Conservation (phyloP, 2,113 vertebrate genomes). For the Nycticebus coucang region DNA sequence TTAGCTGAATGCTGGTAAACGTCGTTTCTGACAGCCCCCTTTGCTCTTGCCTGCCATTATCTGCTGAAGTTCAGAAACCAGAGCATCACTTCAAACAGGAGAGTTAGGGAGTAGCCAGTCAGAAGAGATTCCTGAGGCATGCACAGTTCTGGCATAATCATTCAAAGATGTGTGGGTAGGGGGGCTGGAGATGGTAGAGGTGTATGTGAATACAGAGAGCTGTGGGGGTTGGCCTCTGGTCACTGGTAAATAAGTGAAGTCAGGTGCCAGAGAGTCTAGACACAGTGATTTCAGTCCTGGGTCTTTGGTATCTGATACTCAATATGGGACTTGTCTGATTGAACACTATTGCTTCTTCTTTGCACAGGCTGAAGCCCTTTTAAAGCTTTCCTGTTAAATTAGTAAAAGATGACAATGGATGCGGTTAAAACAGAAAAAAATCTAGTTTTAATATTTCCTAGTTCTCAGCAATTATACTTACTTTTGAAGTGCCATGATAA, state of each 20-base stretch:
- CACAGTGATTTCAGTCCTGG: slow-evolving; percentile 95
- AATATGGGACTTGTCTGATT: slow-evolving; percentile 93
- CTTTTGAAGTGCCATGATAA: slow-evolving; percentile 87
- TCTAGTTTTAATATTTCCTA: slow-evolving; percentile 90
- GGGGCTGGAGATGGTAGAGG: slow-evolving; percentile 80
- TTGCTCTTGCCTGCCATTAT: slow-evolving; percentile 89
- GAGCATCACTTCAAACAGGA: slow-evolving; percentile 90
- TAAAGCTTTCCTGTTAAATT: slow-evolving; percentile 94
- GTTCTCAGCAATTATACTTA: slow-evolving; percentile 85
- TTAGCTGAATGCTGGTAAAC: slow-evolving; percentile 87
- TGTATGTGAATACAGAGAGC: slow-evolving; percentile 83
- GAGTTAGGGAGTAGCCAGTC: slow-evolving; percentile 86
- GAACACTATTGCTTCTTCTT: slow-evolving; percentile 91
- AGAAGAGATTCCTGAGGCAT: slow-evolving; percentile 88
- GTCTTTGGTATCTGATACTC: slow-evolving; percentile 98
- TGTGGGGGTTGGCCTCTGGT: slow-evolving; percentile 92
- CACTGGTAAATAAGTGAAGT: slow-evolving; percentile 97
- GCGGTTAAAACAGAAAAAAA: slow-evolving; percentile 88
- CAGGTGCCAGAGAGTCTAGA: slow-evolving; percentile 99
- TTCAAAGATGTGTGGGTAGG: slow-evolving; percentile 90
- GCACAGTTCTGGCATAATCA: slow-evolving; percentile 90
- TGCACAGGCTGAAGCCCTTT: slow-evolving; percentile 87
- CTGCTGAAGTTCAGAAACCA: slow-evolving; percentile 89
- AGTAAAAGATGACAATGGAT: slow-evolving; percentile 88
- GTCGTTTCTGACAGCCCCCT: slow-evolving; percentile 87